phyloP scores from a whole-genome alignment of 2,888 invertebrate genomes.

The Penaeus monodon region DNA sequence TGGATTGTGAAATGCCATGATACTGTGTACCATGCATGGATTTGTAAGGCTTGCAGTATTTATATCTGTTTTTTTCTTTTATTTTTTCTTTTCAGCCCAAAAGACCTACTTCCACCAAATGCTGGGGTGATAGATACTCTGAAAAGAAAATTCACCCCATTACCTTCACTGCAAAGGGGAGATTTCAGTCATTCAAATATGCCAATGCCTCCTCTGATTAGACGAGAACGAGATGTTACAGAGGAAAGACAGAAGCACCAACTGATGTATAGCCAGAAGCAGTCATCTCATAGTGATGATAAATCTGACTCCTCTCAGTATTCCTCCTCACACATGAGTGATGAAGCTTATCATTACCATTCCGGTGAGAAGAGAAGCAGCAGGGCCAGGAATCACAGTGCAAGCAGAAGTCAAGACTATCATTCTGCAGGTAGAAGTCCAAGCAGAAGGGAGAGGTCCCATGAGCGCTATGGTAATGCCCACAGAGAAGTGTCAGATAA shows the following conservation, averaged over 20 bases:
- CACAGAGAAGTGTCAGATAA: neutral
- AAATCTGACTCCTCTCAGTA: neutral
- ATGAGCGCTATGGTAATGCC: neutral
- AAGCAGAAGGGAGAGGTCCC: too few species aligned
- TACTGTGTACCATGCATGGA: neutral
- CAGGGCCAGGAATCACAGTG: neutral
- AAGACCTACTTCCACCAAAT: constrained; percentile 45
- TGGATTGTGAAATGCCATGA: neutral
- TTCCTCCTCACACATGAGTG: neutral
- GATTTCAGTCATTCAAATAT: constrained; percentile 34
- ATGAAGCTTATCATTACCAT: constrained; percentile 13
- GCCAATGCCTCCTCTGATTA: constrained; percentile 13
- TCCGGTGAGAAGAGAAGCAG: neutral
- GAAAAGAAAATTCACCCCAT: constrained; percentile 55
- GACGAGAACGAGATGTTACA: constrained; percentile 43
- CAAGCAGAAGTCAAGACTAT: neutral
- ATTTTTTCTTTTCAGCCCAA: constrained; percentile 33
- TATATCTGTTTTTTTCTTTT: neutral
- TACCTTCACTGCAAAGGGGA: constrained; percentile 45
- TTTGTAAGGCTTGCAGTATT: neutral
- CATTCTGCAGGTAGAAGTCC: neutral
- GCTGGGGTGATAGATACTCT: constrained; percentile 45
- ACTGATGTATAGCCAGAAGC: constrained; percentile 24
- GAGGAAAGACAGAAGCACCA: constrained; percentile 39
- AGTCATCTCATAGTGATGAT: neutral